Evolutionary conservation across 2,113 vertebrate genomes (phyloP).

Genomic region (Eurystomus gularis): DNA sequence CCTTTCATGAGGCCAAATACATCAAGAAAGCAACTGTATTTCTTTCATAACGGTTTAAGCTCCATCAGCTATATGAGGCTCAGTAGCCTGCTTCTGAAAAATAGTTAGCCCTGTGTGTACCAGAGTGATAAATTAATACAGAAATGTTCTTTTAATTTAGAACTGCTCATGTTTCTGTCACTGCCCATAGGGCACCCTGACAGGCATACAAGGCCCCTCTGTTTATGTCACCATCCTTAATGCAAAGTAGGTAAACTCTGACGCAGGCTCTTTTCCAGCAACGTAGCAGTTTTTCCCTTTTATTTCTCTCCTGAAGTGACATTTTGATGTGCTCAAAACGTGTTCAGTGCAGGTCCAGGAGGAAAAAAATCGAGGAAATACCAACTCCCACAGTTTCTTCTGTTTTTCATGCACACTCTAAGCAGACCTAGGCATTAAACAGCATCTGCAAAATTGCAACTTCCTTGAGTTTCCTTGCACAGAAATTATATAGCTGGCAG

Average conservation of each 20-base stretch:
- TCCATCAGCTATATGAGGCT: not conserved
- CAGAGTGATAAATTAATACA: slow-evolving; percentile 52
- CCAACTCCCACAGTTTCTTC: not conserved
- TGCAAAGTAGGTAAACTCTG: slow-evolving; percentile 41
- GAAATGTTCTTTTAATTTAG: slow-evolving; percentile 50
- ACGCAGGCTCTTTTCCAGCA: not conserved
- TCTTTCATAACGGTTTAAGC: slow-evolving; percentile 30
- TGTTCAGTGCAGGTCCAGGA: not conserved
- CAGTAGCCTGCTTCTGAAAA: slow-evolving; percentile 21
- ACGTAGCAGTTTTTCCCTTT: not conserved
- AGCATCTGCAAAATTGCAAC: not conserved
- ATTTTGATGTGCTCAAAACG: not conserved
- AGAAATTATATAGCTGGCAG: not conserved
- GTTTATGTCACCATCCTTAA: slow-evolving; percentile 41
- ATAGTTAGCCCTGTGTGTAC: slow-evolving; percentile 38
- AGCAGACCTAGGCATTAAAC: not conserved
- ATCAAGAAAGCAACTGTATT: slow-evolving; percentile 52
- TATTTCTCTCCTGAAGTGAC: not conserved
- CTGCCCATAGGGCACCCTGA: not conserved
- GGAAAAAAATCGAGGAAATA: slow-evolving; percentile 1
- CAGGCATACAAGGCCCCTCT: slow-evolving; percentile 25
- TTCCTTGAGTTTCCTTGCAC: not conserved
- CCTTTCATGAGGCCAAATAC: slow-evolving; percentile 48
- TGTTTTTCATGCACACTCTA: not conserved
- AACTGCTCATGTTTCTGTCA: not conserved